Percentiles rank a stretch among this genome's conserved stretches.
Evolutionary conservation across 2,888 invertebrate genomes (phyloP).

Genomic region (Dolichomitus sp.): DNA sequence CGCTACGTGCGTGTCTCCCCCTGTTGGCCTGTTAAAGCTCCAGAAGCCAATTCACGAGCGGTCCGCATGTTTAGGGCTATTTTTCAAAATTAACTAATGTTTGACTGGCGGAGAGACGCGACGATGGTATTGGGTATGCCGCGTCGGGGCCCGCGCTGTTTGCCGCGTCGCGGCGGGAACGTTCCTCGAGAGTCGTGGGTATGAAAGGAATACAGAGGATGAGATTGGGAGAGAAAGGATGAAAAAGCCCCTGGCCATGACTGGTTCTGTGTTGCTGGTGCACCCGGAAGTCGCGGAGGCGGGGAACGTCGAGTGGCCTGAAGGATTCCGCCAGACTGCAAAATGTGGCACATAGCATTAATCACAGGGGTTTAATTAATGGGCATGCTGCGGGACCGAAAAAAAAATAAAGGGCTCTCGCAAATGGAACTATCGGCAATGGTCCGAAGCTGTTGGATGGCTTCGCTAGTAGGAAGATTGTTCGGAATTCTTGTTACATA

Average conservation of each 20-base stretch:
- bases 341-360: slow-evolving; percentile 76
- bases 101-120: slow-evolving; percentile 77
- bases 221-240: slow-evolving; percentile 1
- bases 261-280: slow-evolving; percentile 32
- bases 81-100: slow-evolving; percentile 85
- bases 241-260: slow-evolving; percentile 34
- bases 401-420: slow-evolving; percentile 24
- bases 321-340: slow-evolving; percentile 65
- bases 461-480: not conserved
- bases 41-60: slow-evolving; percentile 80
- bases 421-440: slow-evolving; percentile 10
- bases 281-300: slow-evolving; percentile 41
- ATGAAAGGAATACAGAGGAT: slow-evolving; percentile 13
- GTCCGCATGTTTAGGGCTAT: slow-evolving; percentile 82
- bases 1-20: slow-evolving; percentile 76
- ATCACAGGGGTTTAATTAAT: slow-evolving; percentile 81
- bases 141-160: slow-evolving; percentile 41
- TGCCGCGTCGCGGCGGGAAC: slow-evolving; percentile 37
- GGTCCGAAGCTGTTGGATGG: not conserved
- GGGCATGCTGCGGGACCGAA: slow-evolving; percentile 59
- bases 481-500: not conserved
- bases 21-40: slow-evolving; percentile 82
- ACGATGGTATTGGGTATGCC: slow-evolving; percentile 21
- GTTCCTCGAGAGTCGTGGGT: slow-evolving; percentile 33
- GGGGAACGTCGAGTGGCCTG: slow-evolving; percentile 55